Base-by-base conservation (phyloP, 2,888 invertebrate species). In the Cephonodes hylas region DNA sequence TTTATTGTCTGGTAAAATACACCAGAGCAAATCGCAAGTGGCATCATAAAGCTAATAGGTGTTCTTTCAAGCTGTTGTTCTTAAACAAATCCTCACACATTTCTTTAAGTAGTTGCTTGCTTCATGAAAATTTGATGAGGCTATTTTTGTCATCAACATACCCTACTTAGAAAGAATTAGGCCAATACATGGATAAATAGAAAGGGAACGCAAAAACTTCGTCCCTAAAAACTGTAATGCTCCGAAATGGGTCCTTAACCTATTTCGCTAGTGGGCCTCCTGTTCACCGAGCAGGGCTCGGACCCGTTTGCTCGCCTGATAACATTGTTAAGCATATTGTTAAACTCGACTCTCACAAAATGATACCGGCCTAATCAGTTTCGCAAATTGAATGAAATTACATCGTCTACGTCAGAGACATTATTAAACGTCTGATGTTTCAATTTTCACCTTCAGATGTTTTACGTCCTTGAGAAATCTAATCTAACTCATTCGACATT, bases 171-270 rank as follows among this genome's bases (percentile, higher is more conserved):
- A 62, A 62, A 64, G 66, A 79, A 77, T 71, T 72, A 64, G 76
- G 79, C 76, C 76, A 79, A 74, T 73, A 70, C 67, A 62, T 65
- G 69, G 65, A 72, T 68, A 73, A 73, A 78, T 66, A 68, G 63
- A 69, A 65, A 69, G 66, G 66, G 68, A 68, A 66, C 66, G 64
- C 61, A 64, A 70, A 76, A 70, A 75, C 70, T 73, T 75, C 72
- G 71, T 72, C 69, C 70, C 53, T 65, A 70, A 76, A 69, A 77
- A 73, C 66, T 67, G 71, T 75, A 70, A 76, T 73, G 70, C 65
- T 70, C 63, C 68, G 62, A 66, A 75, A 77, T 76, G 68, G 73
- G 65, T 68, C 70, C 69, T 72, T 70, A 74, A 73, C 72, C 70
- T 73, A 73, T 74, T 75, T 77, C 59, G 67, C 61, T 69, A 69